Conservation (phyloP, 2,113 vertebrate genomes). For the Mastomys natalensis region DNA sequence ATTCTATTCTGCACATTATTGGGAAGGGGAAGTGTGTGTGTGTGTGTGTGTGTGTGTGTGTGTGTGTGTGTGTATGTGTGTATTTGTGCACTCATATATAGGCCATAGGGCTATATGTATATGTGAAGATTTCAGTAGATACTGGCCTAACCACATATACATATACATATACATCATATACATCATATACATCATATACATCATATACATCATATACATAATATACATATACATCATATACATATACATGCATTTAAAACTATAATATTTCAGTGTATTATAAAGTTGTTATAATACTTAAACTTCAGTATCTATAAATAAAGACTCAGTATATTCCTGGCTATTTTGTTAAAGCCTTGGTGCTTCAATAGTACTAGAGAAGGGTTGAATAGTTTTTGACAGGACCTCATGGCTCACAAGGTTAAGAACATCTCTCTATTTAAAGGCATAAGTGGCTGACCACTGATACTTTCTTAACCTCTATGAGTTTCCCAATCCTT, state of each 20-base stretch:
- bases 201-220: too few relatives aligned
- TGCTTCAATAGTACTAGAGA: neutral
- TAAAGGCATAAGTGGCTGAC: neutral
- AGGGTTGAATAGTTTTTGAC: slow-evolving; percentile 11
- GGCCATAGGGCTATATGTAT: neutral
- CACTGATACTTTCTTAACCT: neutral
- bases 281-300: neutral
- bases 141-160: neutral
- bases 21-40: neutral
- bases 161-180: too few relatives aligned
- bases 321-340: neutral
- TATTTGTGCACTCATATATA: neutral
- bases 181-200: neutral
- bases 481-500: neutral
- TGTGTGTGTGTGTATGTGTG: neutral
- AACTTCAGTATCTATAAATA: slow-evolving; percentile 18
- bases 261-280: neutral
- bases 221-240: too few relatives aligned
- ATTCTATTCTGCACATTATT: neutral
- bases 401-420: neutral
- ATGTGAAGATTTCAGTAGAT: neutral
- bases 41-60: neutral
- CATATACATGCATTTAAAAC: neutral
- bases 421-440: neutral
- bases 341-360: neutral